A percentile compares a stretch with the other conserved stretches of the same genome.
phyloP scores from a whole-genome alignment of 64 coral and sea anemone genomes.

The Exaiptasia diaphana region DNA sequence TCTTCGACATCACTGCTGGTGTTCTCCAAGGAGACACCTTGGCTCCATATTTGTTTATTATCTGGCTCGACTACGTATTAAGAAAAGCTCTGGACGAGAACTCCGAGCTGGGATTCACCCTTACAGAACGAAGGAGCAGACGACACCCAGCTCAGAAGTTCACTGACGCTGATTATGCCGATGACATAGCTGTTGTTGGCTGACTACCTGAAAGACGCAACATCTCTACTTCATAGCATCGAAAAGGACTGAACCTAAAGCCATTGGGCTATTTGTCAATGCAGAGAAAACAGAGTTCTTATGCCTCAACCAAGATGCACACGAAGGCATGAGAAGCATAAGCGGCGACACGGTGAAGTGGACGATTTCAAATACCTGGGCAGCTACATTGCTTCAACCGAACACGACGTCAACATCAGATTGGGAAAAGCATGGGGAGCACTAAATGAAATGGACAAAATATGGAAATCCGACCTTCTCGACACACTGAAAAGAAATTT shows the following conservation, averaged over 20 bases:
- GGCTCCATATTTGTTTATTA: neutral
- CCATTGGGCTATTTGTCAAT: neutral
- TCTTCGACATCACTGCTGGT: conserved; percentile 5
- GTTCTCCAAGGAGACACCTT: conserved; percentile 29
- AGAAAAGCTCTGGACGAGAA: neutral
- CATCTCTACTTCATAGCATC: neutral
- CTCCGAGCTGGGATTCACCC: conserved; percentile 12
- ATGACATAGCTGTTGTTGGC: conserved; percentile 33
- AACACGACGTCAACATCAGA: neutral
- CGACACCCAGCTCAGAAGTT: neutral
- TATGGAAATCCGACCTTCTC: neutral
- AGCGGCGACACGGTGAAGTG: neutral
- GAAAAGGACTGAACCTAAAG: neutral
- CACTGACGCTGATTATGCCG: neutral
- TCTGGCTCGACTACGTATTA: conserved; percentile 30
- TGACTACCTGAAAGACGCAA: neutral
- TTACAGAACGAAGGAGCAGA: neutral
- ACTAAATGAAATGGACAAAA: neutral
- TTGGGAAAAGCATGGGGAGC: neutral
- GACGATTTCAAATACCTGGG: neutral
- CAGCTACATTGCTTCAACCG: neutral
- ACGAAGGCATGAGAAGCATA: neutral
- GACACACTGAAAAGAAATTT: neutral
- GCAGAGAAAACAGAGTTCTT: neutral
- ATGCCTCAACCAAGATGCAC: neutral